Conservation (phyloP, 2,113 vertebrate genomes). For the Benitochromis conjunctus region DNA sequence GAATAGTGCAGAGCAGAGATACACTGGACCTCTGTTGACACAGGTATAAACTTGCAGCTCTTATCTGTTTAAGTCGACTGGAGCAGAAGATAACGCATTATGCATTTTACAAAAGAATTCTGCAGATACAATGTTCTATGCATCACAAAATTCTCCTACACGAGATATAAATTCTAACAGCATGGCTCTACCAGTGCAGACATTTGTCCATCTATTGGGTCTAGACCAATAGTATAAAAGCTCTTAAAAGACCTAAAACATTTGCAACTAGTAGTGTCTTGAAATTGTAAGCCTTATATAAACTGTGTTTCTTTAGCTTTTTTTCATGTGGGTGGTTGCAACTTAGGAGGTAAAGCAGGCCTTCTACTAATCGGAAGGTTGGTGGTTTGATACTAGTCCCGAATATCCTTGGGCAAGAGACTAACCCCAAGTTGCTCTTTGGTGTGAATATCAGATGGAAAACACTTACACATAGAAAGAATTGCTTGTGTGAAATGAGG, state of each 20-base stretch:
- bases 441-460: too few relatives aligned
- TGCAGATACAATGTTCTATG: slow-evolving; percentile 11
- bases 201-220: not conserved
- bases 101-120: slow-evolving; percentile 28
- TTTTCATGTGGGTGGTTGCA: not conserved
- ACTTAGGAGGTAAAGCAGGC: not conserved
- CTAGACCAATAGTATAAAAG: not conserved
- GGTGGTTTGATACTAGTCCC: not conserved
- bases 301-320: not conserved
- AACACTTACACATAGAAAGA: not conserved
- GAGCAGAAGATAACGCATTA: slow-evolving; percentile 44
- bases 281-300: not conserved
- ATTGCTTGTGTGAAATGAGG: not conserved
- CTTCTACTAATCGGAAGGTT: not conserved
- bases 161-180: not conserved
- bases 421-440: not conserved
- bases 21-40: slow-evolving; percentile 43
- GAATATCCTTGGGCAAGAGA: not conserved
- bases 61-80: slow-evolving; percentile 51
- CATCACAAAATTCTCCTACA: not conserved
- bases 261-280: not conserved
- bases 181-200: not conserved
- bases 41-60: slow-evolving; percentile 8
- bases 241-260: not conserved
- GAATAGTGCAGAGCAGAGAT: slow-evolving; percentile 53